A percentile compares a stretch with the other conserved stretches of the same genome.
These are phyloP conservation scores for Clarias macrocephalus DNA, from an alignment of 2,113 vertebrate genomes.

Conservation along the genomic window DNA sequence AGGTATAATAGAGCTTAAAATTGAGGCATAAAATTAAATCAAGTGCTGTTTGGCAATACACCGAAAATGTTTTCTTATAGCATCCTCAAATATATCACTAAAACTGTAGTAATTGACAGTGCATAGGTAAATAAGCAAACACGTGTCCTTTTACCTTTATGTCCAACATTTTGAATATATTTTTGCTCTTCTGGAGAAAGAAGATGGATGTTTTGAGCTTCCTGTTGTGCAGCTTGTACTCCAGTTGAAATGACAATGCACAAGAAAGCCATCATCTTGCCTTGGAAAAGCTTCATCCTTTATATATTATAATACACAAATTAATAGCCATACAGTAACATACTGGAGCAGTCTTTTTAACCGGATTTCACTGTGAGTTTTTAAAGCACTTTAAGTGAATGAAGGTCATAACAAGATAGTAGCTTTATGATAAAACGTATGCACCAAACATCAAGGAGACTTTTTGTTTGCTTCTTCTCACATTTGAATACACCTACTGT, in stretches of 20 bases:
- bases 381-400: neutral
- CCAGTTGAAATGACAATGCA: conserved; percentile 58
- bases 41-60: neutral
- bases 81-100: neutral
- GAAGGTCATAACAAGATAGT: too few species aligned
- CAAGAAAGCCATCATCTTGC: conserved; percentile 43
- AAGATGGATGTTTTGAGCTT: conserved; percentile 73
- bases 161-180: conserved; percentile 69
- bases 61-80: neutral
- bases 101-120: neutral
- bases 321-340: neutral
- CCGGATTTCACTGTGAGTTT: neutral
- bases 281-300: conserved; percentile 58
- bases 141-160: conserved; percentile 54
- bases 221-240: conserved; percentile 58
- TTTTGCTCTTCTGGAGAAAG: conserved; percentile 67
- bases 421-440: too few species aligned
- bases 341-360: neutral
- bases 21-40: neutral
- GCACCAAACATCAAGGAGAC: too few species aligned
- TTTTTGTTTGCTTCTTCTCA: too few species aligned
- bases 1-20: neutral
- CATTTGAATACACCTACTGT: too few species aligned
- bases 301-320: neutral
- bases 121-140: neutral